These are phyloP conservation scores for Chaetodon trifasciatus DNA, from an alignment of 2,797 vertebrate species.

Conservation along the genomic window DNA sequence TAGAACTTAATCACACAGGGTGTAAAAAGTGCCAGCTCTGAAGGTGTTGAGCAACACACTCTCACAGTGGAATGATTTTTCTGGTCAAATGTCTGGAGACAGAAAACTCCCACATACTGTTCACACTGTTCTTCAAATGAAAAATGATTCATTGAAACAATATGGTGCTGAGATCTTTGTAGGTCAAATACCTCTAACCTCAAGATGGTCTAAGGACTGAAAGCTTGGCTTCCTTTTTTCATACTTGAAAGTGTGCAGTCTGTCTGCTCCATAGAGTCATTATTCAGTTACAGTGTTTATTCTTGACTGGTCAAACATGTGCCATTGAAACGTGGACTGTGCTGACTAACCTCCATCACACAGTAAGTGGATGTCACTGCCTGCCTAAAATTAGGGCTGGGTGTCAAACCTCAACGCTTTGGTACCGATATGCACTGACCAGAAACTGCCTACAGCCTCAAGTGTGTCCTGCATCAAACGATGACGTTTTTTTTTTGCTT, in stretches of 20 bases:
- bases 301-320: background rate
- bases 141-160: background rate
- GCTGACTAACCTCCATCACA: background rate
- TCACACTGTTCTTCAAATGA: no score
- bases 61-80: background rate
- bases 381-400: background rate
- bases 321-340: background rate
- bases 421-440: no score
- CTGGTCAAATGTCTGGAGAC: background rate
- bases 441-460: background rate
- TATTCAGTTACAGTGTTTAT: background rate
- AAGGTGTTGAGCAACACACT: background rate
- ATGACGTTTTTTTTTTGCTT: no score
- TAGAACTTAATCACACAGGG: background rate
- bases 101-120: background rate
- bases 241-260: no score
- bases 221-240: background rate
- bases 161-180: background rate
- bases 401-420: background rate
- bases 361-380: background rate
- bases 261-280: background rate
- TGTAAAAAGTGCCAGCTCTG: background rate
- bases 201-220: background rate
- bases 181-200: background rate
- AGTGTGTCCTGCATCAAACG: background rate